These are phyloP conservation scores for Trilocha varians DNA, from an alignment of 2,888 invertebrate species.

Conservation along the genomic window DNA sequence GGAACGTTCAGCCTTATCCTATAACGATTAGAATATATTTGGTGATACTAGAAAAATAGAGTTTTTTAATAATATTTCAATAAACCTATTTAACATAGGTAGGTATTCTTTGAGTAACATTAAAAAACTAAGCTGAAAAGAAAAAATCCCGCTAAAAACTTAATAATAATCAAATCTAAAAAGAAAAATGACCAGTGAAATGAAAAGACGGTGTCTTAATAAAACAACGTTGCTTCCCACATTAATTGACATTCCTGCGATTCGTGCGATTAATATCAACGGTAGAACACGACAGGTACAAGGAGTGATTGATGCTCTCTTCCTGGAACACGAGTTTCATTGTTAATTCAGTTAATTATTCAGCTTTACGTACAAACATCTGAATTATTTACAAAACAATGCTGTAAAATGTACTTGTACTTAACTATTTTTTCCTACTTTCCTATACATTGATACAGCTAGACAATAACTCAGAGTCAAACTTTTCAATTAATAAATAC, in stretches of 20 bases:
- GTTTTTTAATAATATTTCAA: too few species aligned
- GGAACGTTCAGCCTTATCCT: too few species aligned
- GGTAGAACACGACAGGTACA: not conserved
- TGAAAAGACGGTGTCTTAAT: not conserved
- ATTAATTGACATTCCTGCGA: not conserved
- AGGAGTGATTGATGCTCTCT: not conserved
- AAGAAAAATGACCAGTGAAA: not conserved
- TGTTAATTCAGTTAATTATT: not conserved
- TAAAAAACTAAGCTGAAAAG: too few species aligned
- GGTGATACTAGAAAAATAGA: too few species aligned
- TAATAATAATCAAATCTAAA: not conserved
- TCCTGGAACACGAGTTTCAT: not conserved
- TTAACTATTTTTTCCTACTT: too few species aligned
- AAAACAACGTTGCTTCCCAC: not conserved
- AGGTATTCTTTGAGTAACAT: too few species aligned
- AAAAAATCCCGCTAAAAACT: not conserved
- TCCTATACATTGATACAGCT: too few species aligned
- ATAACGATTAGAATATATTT: too few species aligned
- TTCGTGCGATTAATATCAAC: not conserved
- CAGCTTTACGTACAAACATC: not conserved
- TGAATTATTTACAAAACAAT: not conserved
- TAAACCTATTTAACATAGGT: too few species aligned
- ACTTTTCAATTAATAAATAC: too few species aligned
- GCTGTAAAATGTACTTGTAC: too few species aligned
- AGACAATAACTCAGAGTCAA: too few species aligned